phyloP scores from a whole-genome alignment of 2,797 vertebrate genomes.

The Cossypha dichroa region DNA sequence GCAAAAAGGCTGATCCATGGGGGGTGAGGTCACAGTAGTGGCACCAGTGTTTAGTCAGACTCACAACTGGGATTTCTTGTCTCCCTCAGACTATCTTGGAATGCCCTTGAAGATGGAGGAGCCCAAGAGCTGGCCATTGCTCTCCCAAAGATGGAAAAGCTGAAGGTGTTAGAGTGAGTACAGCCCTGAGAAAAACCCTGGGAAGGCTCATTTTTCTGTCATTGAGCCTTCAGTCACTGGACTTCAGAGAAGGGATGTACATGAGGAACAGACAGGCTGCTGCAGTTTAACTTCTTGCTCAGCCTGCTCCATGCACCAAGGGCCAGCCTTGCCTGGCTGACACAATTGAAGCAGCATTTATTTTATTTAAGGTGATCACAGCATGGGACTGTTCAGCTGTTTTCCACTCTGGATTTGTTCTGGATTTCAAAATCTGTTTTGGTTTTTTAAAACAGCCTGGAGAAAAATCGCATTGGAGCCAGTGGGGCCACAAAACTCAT shows the following conservation, averaged over 20 bases:
- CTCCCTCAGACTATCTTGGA: constrained; percentile 86
- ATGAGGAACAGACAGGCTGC: background rate
- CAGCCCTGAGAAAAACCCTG: background rate
- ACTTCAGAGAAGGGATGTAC: rapidly evolving
- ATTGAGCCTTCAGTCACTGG: rapidly evolving
- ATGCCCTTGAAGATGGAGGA: constrained; percentile 81
- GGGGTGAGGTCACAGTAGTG: background rate
- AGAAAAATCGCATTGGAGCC: constrained; percentile 82
- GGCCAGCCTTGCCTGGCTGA: background rate
- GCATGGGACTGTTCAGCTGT: background rate
- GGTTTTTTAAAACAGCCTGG: constrained; percentile 77
- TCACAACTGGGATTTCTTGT: background rate
- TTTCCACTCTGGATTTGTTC: background rate
- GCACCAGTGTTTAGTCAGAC: background rate
- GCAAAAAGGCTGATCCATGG: background rate
- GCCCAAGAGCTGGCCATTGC: constrained; percentile 76
- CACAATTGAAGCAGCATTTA: background rate
- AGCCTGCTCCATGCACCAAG: background rate
- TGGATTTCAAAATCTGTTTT: background rate
- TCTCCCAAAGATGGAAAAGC: constrained; percentile 78
- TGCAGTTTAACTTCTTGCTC: background rate
- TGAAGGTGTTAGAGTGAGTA: constrained; percentile 88
- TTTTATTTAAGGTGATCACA: background rate
- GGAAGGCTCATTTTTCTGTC: background rate
- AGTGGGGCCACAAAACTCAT: constrained; percentile 77